Percentiles rank a stretch among this genome's conserved stretches.
Evolutionary conservation across 2,113 vertebrate genomes (phyloP).

Genomic region (cattle (Bos taurus)): ARS-UCD2.0 NC_037357.1:137142501-137143000

Average conservation of each 20-base stretch:
- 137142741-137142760: background rate
- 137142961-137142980: background rate
- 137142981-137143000: accelerated
- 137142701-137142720: accelerated
- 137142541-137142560: accelerated
- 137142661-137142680: background rate
- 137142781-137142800: accelerated
- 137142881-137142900: accelerated
- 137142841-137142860: background rate
- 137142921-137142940: accelerated
- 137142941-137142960: accelerated
- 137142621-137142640: accelerated
- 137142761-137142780: accelerated
- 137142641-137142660: accelerated
- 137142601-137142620: accelerated
- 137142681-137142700: accelerated
- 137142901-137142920: accelerated
- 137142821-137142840: accelerated
- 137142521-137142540: accelerated
- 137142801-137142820: accelerated
- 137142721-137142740: background rate
- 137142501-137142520: accelerated
- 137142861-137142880: accelerated
- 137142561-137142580: too few species aligned
- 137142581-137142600: accelerated